Evolutionary conservation across 2,113 vertebrate species (phyloP), one percentile per base, ranked within the genome.

Genomic region (Tupaia chinensis): DNA sequence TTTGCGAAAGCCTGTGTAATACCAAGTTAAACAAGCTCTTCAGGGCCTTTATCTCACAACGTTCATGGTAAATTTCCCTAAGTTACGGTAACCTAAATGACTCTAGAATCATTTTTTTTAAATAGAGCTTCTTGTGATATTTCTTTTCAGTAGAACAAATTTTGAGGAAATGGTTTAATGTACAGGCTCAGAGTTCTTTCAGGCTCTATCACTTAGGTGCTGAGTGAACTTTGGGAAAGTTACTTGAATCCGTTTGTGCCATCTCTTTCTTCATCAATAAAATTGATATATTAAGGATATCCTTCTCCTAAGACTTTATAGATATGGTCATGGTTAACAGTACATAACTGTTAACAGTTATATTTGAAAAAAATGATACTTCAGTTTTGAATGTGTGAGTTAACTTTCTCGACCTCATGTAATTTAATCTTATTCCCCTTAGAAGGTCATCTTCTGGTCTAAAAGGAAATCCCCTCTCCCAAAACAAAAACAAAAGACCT

Each of bases 371-470:
- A 94, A 80, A 58, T 2, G 58, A 63, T 3, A 11, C 1, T n/a
- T 91, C 12, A 34, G 9, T 77, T 68, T 92, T 93, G 53, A 84
- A 73, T 85, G 68, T 74, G 9, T 10, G 53, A 5, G 11, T 85
- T 87, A 58, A 53, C 87, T 91, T 92, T 53, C 19, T 84, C 9
- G 82, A 9, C 17, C 1, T 96, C 16, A 60, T 76, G 17, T 72
- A 91, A 81, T 76, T 56, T 90, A 90, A 78, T 85, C 9, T 76
- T 65, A 61, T 68, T 90, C 29, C 20, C 53, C 68, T 93, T 83
- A 23, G 84, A 66, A 72, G 34, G 34, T 77, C 29, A 84, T 63
- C 63, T 78, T 9, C 74, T 76, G 11, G 83, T 7, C 11, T 34
- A 2, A 23, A 4, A 22, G 29, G 60, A 7, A 16, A 20, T 15